These are phyloP conservation scores for Yponomeuta sedellus DNA, from an alignment of 2,888 invertebrate species.

Conservation along the genomic window DNA sequence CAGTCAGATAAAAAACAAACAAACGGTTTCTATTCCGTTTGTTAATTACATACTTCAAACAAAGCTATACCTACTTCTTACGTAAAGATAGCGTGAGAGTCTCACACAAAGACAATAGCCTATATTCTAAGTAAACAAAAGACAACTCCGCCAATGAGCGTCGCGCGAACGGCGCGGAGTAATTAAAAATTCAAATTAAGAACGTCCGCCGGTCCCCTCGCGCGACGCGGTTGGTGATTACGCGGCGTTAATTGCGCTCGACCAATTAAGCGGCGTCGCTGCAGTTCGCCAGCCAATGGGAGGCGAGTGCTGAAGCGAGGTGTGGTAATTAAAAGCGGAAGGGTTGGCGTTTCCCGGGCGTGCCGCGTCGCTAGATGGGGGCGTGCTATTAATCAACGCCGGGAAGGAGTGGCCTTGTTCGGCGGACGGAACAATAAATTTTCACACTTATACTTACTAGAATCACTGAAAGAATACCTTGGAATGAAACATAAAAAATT, in stretches of 20 bases:
- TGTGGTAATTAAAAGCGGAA: conserved; percentile 74
- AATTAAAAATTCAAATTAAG: conserved; percentile 75
- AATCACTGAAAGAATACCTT: no score
- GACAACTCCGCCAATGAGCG: conserved; percentile 51
- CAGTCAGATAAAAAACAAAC: conserved; percentile 4
- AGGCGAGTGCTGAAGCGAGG: conserved; percentile 60
- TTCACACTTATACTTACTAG: no score
- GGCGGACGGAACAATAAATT: neutral
- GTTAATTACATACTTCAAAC: neutral
- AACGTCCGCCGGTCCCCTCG: conserved; percentile 52
- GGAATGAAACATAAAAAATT: no score
- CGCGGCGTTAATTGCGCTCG: conserved; percentile 66
- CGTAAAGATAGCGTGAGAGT: neutral
- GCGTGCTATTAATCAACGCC: conserved; percentile 63
- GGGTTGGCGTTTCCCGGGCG: conserved; percentile 73
- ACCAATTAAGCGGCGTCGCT: conserved; percentile 69
- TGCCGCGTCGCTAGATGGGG: conserved; percentile 31
- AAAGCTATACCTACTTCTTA: neutral
- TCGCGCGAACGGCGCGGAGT: conserved; percentile 31
- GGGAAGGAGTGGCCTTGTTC: conserved; percentile 38
- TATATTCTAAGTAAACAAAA: conserved; percentile 50
- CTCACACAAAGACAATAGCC: conserved; percentile 48
- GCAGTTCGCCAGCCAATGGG: conserved; percentile 51
- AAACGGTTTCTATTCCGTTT: conserved; percentile 4
- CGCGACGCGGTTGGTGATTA: conserved; percentile 64